Conservation (phyloP, 2,888 invertebrate genomes). For the Fragum whitleyi region DNA sequence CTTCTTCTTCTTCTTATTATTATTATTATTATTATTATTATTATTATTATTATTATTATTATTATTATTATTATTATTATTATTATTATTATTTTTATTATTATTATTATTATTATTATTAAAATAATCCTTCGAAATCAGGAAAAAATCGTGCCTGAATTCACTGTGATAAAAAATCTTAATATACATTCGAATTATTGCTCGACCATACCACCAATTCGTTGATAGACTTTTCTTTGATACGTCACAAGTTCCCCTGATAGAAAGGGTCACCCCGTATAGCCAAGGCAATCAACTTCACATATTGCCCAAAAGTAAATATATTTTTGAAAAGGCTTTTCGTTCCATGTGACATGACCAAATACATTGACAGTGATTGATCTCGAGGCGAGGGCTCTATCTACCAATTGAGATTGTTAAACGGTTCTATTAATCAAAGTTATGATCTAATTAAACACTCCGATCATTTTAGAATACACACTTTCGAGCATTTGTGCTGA, state of each 20-base stretch:
- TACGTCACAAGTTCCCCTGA: background rate
- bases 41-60: too few relatives aligned
- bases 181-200: too few relatives aligned
- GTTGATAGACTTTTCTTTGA: too few relatives aligned
- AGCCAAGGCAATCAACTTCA: slow-evolving; percentile 24
- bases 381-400: slow-evolving; percentile 31
- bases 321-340: slow-evolving; percentile 53
- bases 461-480: slow-evolving; percentile 14
- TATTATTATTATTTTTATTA: background rate
- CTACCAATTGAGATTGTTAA: slow-evolving; percentile 33
- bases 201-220: too few relatives aligned
- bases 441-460: slow-evolving; percentile 27
- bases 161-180: too few relatives aligned
- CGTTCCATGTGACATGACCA: slow-evolving; percentile 54
- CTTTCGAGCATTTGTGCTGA: slow-evolving; percentile 18
- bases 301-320: slow-evolving; percentile 57
- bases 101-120: background rate
- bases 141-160: too few relatives aligned
- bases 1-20: too few relatives aligned
- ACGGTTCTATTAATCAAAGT: slow-evolving; percentile 27
- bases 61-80: too few relatives aligned
- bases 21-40: too few relatives aligned
- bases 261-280: background rate
- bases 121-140: background rate
- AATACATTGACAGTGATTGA: slow-evolving; percentile 64